Base-by-base conservation (phyloP, 2,797 vertebrate genomes). In the Bradypodion pumilum region DNA sequence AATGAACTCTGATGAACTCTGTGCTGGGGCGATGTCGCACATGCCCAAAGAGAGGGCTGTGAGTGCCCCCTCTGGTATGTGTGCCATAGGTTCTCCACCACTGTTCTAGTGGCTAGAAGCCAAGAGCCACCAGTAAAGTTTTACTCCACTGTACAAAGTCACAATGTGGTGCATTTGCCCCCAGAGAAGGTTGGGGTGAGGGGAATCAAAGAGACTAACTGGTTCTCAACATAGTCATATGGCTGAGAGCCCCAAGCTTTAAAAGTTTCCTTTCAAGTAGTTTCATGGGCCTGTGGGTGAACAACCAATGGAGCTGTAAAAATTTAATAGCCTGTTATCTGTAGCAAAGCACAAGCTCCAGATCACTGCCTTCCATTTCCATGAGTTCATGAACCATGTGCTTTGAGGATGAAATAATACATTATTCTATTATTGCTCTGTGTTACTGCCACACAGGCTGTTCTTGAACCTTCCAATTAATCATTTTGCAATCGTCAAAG, bases 271-370 rank as follows among this genome's bases (percentile, higher is more conserved):
- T 56, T 74, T 66, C 59, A 74, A 35, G 75, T 74, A 32, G n/a
- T 74, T 85, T 66, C 77, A 85, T 35, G 27, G 42, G 77, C 69
- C 35, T 66, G 23, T 85, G 70, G 72, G 29, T 74, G 60, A 66
- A 49, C 46, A 80, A 35, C 69, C 79, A 85, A 85, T 80, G 69
- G 70, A 80, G 59, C 77, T 44, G 46, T 69, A 74, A 84, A 85
- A 85, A 56, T n/a, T n/a, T 80, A 79, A 66, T 79, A 44, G 44
- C 69, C 85, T 74, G 52, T 79, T 69, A 56, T 79, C 25, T 80
- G 83, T 60, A 79, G 46, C 69, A 66, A n/a, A 66, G 44, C 69
- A 85, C 60, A 66, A 35, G 66, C 44, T 74, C 27, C 77, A 66
- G 69, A 63, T 60, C 35, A 74, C 12, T 85, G 83, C 77, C 74